These are phyloP conservation scores for Yponomeuta sedellus DNA, from an alignment of 2,888 invertebrate species.

Conservation along the genomic window DNA sequence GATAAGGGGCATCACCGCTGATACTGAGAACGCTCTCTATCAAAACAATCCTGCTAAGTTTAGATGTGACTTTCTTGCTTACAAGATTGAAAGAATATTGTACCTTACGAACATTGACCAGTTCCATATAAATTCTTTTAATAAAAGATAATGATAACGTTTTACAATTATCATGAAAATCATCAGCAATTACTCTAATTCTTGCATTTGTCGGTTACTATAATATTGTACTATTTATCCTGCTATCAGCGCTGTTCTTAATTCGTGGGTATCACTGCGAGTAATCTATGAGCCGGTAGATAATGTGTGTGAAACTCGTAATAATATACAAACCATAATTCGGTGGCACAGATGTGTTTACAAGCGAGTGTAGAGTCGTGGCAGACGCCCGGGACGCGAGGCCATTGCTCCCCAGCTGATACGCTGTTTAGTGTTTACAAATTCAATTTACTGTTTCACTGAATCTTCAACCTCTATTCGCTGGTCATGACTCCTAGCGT, in stretches of 20 bases:
- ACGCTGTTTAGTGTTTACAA: slow-evolving; percentile 27
- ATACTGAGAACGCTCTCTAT: neutral
- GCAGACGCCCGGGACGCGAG: slow-evolving; percentile 55
- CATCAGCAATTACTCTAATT: neutral
- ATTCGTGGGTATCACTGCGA: neutral
- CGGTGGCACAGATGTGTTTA: slow-evolving; percentile 51
- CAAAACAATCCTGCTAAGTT: neutral
- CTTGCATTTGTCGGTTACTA: neutral
- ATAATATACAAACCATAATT: slow-evolving; percentile 39
- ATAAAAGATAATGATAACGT: too few species aligned
- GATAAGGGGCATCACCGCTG: neutral
- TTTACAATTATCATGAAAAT: neutral
- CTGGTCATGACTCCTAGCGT: neutral
- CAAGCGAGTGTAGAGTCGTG: slow-evolving; percentile 32
- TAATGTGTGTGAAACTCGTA: slow-evolving; percentile 4
- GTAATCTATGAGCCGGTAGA: neutral
- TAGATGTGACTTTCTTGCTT: neutral
- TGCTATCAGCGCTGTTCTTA: neutral
- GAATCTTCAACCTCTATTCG: neutral
- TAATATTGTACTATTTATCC: slow-evolving; percentile 1
- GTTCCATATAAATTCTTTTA: neutral
- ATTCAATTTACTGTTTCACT: slow-evolving; percentile 11
- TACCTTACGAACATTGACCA: neutral
- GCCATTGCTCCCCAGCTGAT: slow-evolving; percentile 54
- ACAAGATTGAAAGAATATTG: neutral